These are phyloP conservation scores for Cheilinus undulatus DNA, from an alignment of 2,113 vertebrate species.

Conservation along the genomic window DNA sequence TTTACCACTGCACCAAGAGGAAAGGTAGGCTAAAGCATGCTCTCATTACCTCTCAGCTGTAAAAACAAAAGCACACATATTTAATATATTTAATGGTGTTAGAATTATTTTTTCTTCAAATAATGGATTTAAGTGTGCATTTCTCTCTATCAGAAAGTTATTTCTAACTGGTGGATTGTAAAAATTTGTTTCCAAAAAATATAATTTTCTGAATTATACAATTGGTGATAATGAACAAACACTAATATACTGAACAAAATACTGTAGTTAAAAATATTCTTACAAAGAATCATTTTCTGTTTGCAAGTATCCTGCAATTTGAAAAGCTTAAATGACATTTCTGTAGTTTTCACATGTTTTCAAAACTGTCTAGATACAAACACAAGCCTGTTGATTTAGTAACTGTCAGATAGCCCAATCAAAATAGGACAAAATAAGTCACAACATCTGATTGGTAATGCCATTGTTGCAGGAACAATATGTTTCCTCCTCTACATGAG, in stretches of 20 bases:
- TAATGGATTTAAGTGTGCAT: background rate
- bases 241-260: no score
- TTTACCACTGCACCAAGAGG: constrained; percentile 93
- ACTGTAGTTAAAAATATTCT: no score
- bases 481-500: no score
- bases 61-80: no score
- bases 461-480: background rate
- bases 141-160: background rate
- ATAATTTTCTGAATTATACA: no score
- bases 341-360: background rate
- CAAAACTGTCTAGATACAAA: background rate
- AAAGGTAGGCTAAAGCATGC: constrained; percentile 84
- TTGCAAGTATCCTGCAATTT: background rate
- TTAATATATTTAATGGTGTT: no score
- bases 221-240: no score
- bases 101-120: background rate
- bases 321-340: background rate
- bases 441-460: no score
- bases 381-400: background rate
- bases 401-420: background rate
- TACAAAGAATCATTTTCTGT: no score
- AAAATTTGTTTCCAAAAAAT: no score
- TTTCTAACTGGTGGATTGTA: background rate
- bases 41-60: background rate
- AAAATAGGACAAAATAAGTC: no score